phyloP scores from a whole-genome alignment of 2,888 invertebrate genomes.

The Xylocampa areola region DNA sequence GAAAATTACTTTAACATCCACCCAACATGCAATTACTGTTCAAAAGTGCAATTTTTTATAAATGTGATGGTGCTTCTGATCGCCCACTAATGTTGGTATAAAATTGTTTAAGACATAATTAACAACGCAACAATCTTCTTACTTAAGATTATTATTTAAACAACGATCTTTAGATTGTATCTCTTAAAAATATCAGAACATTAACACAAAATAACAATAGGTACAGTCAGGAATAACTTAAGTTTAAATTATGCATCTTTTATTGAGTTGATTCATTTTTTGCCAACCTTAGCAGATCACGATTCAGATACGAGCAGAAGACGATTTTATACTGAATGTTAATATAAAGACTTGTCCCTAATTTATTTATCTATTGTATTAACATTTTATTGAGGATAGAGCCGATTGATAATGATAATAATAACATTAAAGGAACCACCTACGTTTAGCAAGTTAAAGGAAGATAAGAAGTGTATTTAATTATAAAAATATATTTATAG shows the following conservation, averaged over 20 bases:
- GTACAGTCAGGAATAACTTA: slow-evolving; percentile 27
- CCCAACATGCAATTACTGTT: neutral
- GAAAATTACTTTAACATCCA: neutral
- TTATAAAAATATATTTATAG: too few species aligned
- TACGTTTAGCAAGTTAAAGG: slow-evolving; percentile 1
- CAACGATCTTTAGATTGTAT: neutral
- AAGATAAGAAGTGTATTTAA: neutral
- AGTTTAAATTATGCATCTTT: slow-evolving; percentile 51
- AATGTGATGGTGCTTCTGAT: too few species aligned
- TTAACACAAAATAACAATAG: slow-evolving; percentile 6
- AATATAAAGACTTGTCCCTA: slow-evolving; percentile 74
- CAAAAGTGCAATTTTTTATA: neutral
- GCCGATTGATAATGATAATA: slow-evolving; percentile 4
- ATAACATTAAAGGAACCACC: neutral
- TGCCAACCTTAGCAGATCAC: slow-evolving; percentile 79
- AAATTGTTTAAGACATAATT: too few species aligned
- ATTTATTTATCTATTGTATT: slow-evolving; percentile 83
- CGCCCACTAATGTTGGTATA: too few species aligned
- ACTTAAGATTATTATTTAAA: too few species aligned
- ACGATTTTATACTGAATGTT: slow-evolving; percentile 74
- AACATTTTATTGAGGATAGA: slow-evolving; percentile 51
- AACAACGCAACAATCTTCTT: too few species aligned
- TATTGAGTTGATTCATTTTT: slow-evolving; percentile 68
- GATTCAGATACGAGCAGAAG: slow-evolving; percentile 72
- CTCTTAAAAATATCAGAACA: slow-evolving; percentile 17